A percentile compares a stretch with the other conserved stretches of the same genome.
Conservation (phyloP, 2,113 vertebrate genomes). For the Catharus fuscescens region DNA sequence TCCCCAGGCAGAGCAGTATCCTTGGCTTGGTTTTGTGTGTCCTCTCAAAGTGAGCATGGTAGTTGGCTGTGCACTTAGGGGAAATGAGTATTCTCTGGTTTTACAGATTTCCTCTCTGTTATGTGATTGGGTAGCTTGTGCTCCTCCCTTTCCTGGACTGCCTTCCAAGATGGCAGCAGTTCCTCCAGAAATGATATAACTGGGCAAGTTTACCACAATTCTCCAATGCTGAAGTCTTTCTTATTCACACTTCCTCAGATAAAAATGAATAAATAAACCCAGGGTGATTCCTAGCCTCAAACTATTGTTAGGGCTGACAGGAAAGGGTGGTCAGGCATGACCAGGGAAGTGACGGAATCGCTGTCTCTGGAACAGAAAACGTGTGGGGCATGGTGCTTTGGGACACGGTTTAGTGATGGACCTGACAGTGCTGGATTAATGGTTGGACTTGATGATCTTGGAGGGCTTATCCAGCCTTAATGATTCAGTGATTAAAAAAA, state of each 20-base stretch:
- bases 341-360: background rate
- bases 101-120: background rate
- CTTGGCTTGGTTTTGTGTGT: background rate
- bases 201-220: background rate
- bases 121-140: background rate
- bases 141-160: background rate
- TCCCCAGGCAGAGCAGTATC: background rate
- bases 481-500: background rate
- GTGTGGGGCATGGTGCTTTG: background rate
- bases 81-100: background rate
- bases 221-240: background rate
- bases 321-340: background rate
- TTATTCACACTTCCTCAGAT: background rate
- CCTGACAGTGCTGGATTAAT: background rate
- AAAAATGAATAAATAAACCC: background rate
- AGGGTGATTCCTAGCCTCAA: background rate
- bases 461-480: background rate
- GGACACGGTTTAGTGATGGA: background rate
- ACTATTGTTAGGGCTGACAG: background rate
- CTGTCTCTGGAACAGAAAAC: background rate
- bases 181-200: background rate
- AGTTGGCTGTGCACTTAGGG: background rate
- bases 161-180: background rate
- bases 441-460: background rate
- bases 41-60: accelerated